Evolutionary conservation across 2,797 vertebrate genomes (phyloP).

Genomic region (Hoplostethus mediterraneus): DNA sequence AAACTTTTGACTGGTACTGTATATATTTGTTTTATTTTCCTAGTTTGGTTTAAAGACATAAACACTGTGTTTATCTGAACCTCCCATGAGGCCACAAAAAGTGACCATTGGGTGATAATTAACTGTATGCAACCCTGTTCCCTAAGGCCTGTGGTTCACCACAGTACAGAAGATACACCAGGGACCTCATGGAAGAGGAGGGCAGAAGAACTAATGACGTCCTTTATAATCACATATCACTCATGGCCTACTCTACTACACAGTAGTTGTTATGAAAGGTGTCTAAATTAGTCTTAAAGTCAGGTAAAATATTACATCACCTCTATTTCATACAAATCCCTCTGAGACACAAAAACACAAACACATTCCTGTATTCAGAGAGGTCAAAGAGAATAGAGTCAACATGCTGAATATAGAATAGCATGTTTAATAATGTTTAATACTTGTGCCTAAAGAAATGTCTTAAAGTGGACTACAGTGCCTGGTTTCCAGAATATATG

Average conservation of each 20-base stretch:
- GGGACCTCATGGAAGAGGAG: not conserved
- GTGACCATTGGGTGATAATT: not conserved
- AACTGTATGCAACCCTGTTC: not conserved
- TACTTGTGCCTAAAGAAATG: no score
- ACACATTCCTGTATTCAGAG: no score
- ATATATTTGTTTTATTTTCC: not conserved
- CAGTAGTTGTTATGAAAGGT: not conserved
- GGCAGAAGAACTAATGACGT: slow-evolving; percentile 22
- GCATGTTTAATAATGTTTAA: no score
- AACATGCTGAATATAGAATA: no score
- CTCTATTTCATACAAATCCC: not conserved
- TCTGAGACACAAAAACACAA: not conserved
- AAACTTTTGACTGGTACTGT: no score
- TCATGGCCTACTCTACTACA: not conserved
- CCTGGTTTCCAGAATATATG: no score
- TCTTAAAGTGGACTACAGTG: no score
- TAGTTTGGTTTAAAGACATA: no score
- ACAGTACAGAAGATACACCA: not conserved
- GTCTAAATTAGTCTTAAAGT: not conserved
- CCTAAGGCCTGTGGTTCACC: not conserved
- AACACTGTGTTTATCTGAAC: not conserved
- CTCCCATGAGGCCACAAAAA: not conserved
- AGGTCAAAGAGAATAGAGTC: no score
- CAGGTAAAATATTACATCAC: slow-evolving; percentile 2
- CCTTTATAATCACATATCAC: slow-evolving; percentile 37